Evolutionary conservation across 2,888 invertebrate species (phyloP).

Genomic region (Gandaritis pyraliata): DNA sequence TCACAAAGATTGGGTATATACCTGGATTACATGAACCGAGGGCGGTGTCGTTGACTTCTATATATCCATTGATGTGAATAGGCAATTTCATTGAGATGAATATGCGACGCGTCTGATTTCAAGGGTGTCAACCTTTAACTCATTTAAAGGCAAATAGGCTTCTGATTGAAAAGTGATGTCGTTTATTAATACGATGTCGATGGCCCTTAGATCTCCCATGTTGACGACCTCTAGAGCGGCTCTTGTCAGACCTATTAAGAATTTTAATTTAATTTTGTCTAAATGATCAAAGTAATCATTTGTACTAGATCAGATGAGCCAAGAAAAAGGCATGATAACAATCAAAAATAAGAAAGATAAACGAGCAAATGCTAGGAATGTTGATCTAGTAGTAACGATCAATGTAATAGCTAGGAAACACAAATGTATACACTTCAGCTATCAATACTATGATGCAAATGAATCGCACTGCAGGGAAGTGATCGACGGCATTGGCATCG

Average conservation of each 20-base stretch:
- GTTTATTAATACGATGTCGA: neutral
- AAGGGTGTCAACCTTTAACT: slow-evolving; percentile 13
- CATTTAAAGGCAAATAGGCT: slow-evolving; percentile 2
- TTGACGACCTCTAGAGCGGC: neutral
- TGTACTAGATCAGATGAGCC: neutral
- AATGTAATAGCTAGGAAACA: neutral
- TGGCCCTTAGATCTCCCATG: neutral
- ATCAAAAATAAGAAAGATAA: neutral
- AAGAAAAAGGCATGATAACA: neutral
- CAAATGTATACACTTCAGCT: neutral
- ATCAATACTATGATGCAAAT: slow-evolving; percentile 31
- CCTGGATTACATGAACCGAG: slow-evolving; percentile 15
- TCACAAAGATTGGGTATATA: slow-evolving; percentile 30
- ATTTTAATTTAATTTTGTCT: neutral
- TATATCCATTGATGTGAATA: slow-evolving; percentile 15
- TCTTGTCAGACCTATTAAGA: neutral
- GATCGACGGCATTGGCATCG: slow-evolving; percentile 37
- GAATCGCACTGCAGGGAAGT: slow-evolving; percentile 34
- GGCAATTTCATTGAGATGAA: slow-evolving; percentile 19
- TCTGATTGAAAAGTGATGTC: slow-evolving; percentile 1
- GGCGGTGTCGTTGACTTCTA: slow-evolving; percentile 32
- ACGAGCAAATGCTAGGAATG: no score
- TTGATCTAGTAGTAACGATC: neutral
- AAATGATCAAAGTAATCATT: neutral
- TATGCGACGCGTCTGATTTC: slow-evolving; percentile 12